phyloP scores from a whole-genome alignment of 2,888 invertebrate genomes.

The Entomobrya multifasciata region DNA sequence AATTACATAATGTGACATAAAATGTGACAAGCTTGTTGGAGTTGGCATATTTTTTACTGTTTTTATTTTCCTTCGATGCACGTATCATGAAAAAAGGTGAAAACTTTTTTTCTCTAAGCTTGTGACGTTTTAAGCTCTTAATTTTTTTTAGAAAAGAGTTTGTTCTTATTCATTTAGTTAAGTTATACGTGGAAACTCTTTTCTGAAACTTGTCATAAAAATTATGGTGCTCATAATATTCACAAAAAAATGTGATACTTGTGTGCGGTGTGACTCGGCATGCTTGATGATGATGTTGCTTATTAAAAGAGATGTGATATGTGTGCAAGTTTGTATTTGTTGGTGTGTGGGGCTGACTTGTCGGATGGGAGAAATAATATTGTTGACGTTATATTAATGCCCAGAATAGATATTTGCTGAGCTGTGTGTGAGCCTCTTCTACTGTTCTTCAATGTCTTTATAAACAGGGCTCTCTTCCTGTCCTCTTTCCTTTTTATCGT shows the following conservation, averaged over 20 bases:
- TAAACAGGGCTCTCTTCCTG: background rate
- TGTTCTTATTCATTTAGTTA: conserved; percentile 22
- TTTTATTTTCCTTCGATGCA: conserved; percentile 10
- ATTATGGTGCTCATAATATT: conserved; percentile 39
- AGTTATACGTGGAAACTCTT: conserved; percentile 32
- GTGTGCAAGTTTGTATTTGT: conserved; percentile 27
- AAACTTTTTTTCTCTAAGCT: conserved; percentile 37
- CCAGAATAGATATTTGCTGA: conserved; percentile 45
- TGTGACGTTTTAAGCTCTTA: no score
- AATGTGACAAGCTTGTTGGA: conserved; percentile 56
- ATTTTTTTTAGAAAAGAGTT: conserved; percentile 14
- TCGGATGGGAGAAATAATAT: conserved; percentile 58
- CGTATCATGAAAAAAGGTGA: conserved; percentile 43
- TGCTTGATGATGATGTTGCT: conserved; percentile 38
- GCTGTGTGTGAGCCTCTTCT: conserved; percentile 3
- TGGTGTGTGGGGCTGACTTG: conserved; percentile 35
- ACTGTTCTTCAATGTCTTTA: conserved; percentile 23
- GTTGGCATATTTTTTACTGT: conserved; percentile 42
- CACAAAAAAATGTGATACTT: conserved; percentile 53
- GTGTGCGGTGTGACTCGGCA: conserved; percentile 17
- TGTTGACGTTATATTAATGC: conserved; percentile 60
- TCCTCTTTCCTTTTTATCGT: conserved; percentile 34
- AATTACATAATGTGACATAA: conserved; percentile 52
- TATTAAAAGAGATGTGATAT: conserved; percentile 27
- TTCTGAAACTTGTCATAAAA: conserved; percentile 38